Conservation (phyloP, 2,888 invertebrate genomes). For the Molorchus minor region DNA sequence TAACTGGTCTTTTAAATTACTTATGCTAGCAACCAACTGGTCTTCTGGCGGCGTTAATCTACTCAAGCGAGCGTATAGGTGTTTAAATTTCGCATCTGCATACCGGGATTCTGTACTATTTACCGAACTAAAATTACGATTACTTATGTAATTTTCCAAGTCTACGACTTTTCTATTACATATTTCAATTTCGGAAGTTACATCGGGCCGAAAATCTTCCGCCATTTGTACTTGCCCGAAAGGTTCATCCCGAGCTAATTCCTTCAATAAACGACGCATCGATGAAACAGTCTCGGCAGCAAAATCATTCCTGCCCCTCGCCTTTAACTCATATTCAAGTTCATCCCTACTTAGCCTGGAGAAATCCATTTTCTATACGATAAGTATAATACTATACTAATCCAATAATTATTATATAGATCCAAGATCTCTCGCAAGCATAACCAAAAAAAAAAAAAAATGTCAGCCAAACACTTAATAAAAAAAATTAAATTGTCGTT, state of each 20-base stretch:
- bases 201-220: neutral
- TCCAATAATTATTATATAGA: too few relatives aligned
- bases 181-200: conserved; percentile 1
- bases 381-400: too few relatives aligned
- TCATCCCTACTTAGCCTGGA: conserved; percentile 11
- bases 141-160: neutral
- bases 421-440: too few relatives aligned
- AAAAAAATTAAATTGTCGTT: too few relatives aligned
- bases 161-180: conserved; percentile 13
- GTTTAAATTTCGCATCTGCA: conserved; percentile 5
- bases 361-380: too few relatives aligned
- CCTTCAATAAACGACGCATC: conserved; percentile 10
- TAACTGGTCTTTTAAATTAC: neutral
- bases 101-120: neutral
- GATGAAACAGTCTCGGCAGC: conserved; percentile 7
- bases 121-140: neutral
- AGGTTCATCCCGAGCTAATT: conserved; percentile 2
- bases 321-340: conserved; percentile 6
- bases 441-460: too few relatives aligned
- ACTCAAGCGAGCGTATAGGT: conserved; percentile 8
- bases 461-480: too few relatives aligned
- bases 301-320: conserved; percentile 2
- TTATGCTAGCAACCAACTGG: neutral
- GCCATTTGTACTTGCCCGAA: neutral
- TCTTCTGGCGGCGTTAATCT: neutral